Percentiles rank a stretch among this genome's conserved stretches.
Evolutionary conservation across 2,888 invertebrate species (phyloP).

Genomic region (Syrista parreyssii): DNA sequence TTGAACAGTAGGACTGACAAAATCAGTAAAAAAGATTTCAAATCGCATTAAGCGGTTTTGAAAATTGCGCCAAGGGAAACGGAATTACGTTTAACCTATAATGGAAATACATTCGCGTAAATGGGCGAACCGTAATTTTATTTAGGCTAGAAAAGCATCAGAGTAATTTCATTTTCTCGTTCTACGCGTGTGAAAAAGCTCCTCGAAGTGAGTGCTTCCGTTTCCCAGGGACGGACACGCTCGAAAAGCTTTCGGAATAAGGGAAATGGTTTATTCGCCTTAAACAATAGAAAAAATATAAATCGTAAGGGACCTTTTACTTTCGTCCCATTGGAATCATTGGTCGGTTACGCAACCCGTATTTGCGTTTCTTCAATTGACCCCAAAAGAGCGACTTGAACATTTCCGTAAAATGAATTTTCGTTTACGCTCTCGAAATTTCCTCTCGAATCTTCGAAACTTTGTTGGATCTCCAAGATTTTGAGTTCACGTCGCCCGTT

Average conservation of each 20-base stretch:
- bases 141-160: slow-evolving; percentile 20
- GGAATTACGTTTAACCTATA: not conserved
- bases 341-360: not conserved
- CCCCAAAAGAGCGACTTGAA: not conserved
- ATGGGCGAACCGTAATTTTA: slow-evolving; percentile 22
- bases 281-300: not conserved
- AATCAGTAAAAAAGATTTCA: not conserved
- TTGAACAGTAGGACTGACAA: not conserved
- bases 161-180: slow-evolving; percentile 26
- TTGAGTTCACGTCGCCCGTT: not conserved
- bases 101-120: slow-evolving; percentile 23
- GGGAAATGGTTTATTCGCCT: not conserved
- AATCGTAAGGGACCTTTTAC: not conserved
- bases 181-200: not conserved
- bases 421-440: not conserved
- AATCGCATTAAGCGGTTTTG: not conserved
- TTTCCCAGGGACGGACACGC: not conserved
- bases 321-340: not conserved
- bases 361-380: not conserved
- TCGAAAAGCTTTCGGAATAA: not conserved
- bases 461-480: not conserved
- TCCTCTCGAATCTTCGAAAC: not conserved
- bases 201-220: not conserved
- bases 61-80: slow-evolving; percentile 9
- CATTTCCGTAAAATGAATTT: not conserved